Percentiles rank a stretch among this genome's conserved stretches.
Conservation (phyloP, 2,797 vertebrate genomes). For the Fundulus diaphanus region DNA sequence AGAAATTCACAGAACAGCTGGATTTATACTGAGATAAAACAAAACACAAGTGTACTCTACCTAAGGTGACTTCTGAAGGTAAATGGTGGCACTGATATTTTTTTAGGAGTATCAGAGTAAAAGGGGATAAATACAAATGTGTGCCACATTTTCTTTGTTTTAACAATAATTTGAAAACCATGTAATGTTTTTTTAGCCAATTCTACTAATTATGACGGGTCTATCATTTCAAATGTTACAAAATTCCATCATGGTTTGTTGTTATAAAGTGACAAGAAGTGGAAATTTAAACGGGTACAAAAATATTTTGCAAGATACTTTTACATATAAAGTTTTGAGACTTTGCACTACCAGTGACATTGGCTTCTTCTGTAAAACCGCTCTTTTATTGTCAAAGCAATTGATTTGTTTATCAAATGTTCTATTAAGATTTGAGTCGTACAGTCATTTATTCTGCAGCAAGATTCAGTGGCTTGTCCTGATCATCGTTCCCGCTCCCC, state of each 20-base stretch:
- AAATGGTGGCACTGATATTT: background rate
- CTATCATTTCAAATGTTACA: background rate
- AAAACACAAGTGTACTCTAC: background rate
- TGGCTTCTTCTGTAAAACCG: background rate
- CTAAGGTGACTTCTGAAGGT: background rate
- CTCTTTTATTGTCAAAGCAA: slow-evolving; percentile 20
- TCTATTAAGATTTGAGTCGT: slow-evolving; percentile 25
- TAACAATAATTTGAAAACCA: background rate
- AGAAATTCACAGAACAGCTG: background rate
- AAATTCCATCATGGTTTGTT: background rate
- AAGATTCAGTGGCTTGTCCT: slow-evolving; percentile 41
- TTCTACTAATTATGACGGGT: too few relatives aligned
- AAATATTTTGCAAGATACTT: background rate
- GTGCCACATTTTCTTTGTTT: background rate
- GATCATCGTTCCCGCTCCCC: slow-evolving; percentile 45
- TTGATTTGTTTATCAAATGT: slow-evolving; percentile 34
- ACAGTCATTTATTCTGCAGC: slow-evolving; percentile 40
- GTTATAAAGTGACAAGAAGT: background rate
- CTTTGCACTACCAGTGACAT: background rate
- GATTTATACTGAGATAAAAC: background rate
- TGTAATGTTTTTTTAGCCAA: background rate
- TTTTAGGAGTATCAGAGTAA: background rate
- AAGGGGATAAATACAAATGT: background rate
- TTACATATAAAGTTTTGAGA: background rate
- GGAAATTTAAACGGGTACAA: background rate